phyloP scores from a whole-genome alignment of 2,888 invertebrate genomes.

The Allolobophora icterica region DNA sequence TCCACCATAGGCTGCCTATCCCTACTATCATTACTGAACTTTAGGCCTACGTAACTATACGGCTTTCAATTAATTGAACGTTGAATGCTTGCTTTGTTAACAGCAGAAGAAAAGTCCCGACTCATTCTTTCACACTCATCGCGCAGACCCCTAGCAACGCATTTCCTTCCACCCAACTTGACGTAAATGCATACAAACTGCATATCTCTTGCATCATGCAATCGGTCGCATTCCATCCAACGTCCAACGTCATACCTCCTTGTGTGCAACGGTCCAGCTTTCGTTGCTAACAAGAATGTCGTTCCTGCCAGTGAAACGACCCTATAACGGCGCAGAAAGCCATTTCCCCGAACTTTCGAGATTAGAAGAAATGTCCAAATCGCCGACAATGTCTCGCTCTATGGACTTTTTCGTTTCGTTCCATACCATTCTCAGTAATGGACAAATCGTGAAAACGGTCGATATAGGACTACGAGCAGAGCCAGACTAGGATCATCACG shows the following conservation, averaged over 20 bases:
- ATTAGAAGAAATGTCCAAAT: not conserved
- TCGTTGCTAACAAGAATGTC: not conserved
- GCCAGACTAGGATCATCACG: not conserved
- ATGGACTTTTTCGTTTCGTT: not conserved
- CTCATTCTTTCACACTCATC: not conserved
- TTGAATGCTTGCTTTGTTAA: not conserved
- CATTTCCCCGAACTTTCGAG: not conserved
- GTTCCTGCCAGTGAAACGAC: not conserved
- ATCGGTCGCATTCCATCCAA: not conserved
- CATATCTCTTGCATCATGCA: not conserved
- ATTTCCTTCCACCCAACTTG: not conserved
- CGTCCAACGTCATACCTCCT: not conserved
- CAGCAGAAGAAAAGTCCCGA: not conserved
- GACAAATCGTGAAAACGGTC: constrained; percentile 17
- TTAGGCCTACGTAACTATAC: not conserved
- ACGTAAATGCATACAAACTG: not conserved
- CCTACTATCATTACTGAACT: not conserved
- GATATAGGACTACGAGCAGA: not conserved
- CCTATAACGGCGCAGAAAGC: not conserved
- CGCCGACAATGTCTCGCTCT: not conserved
- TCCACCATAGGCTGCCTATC: too few species aligned
- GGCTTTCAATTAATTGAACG: not conserved
- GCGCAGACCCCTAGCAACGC: not conserved
- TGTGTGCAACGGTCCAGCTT: too few species aligned
- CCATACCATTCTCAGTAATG: not conserved